Conservation (phyloP, 2,797 vertebrate species). For the Novumbra hubbsi region DNA sequence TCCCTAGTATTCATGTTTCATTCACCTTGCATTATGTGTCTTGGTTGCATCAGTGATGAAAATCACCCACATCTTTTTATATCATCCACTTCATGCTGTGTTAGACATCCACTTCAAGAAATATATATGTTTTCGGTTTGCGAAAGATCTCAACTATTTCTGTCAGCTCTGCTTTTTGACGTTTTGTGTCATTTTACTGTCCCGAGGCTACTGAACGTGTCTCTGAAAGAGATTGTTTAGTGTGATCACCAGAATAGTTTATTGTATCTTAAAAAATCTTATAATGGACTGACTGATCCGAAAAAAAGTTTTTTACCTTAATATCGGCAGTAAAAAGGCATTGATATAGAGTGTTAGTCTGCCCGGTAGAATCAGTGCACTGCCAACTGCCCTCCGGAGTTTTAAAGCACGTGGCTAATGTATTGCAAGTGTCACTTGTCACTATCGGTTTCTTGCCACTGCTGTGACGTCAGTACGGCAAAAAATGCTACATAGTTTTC, state of each 20-base stretch:
- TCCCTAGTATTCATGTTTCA: neutral
- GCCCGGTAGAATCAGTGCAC: neutral
- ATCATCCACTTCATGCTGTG: neutral
- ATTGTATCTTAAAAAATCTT: neutral
- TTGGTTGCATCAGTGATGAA: conserved; percentile 2
- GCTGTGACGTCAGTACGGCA: neutral
- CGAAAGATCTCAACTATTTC: neutral
- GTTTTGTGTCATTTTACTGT: too few relatives aligned
- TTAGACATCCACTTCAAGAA: neutral
- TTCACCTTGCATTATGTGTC: neutral
- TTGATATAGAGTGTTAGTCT: neutral
- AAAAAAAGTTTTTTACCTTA: neutral
- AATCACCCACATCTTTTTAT: neutral
- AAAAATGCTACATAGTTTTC: neutral
- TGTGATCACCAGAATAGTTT: conserved; percentile 3
- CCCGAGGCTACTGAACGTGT: too few relatives aligned
- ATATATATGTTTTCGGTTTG: neutral
- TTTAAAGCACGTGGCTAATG: conserved; percentile 1
- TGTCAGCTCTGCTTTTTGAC: neutral
- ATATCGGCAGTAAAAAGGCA: too few relatives aligned
- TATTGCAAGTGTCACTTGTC: conserved; percentile 16
- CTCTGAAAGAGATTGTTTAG: neutral
- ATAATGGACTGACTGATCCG: neutral
- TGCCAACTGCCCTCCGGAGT: neutral
- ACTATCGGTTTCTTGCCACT: conserved; percentile 13